A percentile compares a stretch with the other conserved stretches of the same genome.
Evolutionary conservation across 2,797 vertebrate genomes (phyloP).

Genomic region (Alfaro cultratus): DNA sequence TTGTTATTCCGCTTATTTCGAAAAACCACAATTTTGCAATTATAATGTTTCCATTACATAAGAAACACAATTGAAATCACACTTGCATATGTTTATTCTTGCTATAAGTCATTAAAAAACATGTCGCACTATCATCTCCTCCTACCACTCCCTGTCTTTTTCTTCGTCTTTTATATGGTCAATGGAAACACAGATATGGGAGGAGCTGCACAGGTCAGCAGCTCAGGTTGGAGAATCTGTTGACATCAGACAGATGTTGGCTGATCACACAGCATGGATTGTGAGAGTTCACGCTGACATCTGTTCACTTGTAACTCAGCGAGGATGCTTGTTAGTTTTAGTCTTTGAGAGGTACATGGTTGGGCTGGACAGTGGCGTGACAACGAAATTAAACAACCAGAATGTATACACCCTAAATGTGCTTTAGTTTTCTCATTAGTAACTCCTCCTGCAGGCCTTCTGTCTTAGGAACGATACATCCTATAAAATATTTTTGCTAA

Average conservation of each 20-base stretch:
- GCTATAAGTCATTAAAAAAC: no score
- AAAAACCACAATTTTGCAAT: no score
- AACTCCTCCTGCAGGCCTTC: not conserved
- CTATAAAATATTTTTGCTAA: not conserved
- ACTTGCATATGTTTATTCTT: no score
- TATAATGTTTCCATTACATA: no score
- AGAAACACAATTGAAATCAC: no score
- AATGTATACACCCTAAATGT: not conserved
- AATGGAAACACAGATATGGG: not conserved
- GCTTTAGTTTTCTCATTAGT: not conserved
- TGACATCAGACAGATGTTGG: not conserved
- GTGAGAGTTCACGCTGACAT: not conserved
- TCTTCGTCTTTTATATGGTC: no score
- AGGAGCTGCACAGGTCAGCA: not conserved
- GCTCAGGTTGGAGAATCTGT: constrained; percentile 1
- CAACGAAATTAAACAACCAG: not conserved
- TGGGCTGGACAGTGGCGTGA: no score
- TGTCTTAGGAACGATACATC: not conserved
- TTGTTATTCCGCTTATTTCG: no score
- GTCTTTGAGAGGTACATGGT: not conserved
- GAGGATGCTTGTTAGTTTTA: not conserved
- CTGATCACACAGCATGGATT: not conserved
- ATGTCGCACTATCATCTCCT: no score
- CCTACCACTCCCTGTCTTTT: no score
- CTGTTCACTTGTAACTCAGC: not conserved